A percentile compares a stretch with the other conserved stretches of the same genome.
These are phyloP conservation scores for Heteromyza rotundicornis DNA, from an alignment of 2,888 invertebrate genomes.

Conservation along the genomic window DNA sequence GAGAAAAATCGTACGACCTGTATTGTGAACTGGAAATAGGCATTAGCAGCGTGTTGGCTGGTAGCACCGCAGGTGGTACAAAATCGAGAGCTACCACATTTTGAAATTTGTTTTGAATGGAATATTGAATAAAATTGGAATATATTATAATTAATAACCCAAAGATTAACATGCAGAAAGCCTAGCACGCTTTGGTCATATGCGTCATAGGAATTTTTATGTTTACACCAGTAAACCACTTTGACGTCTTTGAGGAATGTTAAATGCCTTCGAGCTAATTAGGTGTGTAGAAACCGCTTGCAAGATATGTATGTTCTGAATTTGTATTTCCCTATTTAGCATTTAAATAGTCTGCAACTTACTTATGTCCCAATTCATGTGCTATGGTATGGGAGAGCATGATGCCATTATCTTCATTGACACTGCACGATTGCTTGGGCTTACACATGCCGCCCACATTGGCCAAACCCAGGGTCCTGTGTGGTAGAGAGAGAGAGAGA, in stretches of 20 bases:
- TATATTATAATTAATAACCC: conserved; percentile 12
- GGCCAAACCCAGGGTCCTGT: conserved; percentile 83
- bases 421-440: conserved; percentile 82
- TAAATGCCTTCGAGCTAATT: too few relatives aligned
- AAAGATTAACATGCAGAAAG: not conserved
- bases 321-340: too few relatives aligned
- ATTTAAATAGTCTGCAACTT: conserved; percentile 60
- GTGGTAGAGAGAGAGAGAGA: too few relatives aligned
- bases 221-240: not conserved
- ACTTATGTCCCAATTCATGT: conserved; percentile 93
- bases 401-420: conserved; percentile 90
- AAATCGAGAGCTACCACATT: conserved; percentile 16
- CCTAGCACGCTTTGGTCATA: not conserved
- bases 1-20: too few relatives aligned
- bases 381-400: conserved; percentile 88
- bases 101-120: too few relatives aligned
- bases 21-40: not conserved
- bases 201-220: not conserved
- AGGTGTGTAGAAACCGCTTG: too few relatives aligned
- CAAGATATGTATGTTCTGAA: too few relatives aligned
- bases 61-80: conserved; percentile 11
- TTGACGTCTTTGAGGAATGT: not conserved
- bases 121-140: not conserved
- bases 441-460: conserved; percentile 91
- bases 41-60: not conserved